Evolutionary conservation across 2,797 vertebrate species (phyloP).

Genomic region (Crocodylus rhombifer): DNA sequence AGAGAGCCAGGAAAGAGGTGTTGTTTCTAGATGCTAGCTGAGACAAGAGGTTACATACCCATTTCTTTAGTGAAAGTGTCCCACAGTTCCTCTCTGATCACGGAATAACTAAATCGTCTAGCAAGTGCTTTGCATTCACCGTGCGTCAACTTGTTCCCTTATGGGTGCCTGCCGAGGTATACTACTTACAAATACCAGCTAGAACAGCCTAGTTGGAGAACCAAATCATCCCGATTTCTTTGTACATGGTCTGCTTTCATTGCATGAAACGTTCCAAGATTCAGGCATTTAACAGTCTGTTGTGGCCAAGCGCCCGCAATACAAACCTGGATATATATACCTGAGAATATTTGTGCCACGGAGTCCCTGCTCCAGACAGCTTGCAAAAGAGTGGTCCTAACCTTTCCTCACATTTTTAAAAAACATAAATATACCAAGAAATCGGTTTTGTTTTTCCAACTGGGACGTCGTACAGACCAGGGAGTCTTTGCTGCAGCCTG

Average conservation of each 20-base stretch:
- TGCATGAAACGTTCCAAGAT: background rate
- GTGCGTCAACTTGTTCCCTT: background rate
- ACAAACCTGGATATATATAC: background rate
- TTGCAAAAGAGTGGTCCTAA: background rate
- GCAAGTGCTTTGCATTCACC: background rate
- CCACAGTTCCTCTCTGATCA: accelerated
- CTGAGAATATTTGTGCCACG: background rate
- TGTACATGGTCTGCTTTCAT: accelerated
- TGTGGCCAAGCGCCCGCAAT: background rate
- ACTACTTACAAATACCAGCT: background rate
- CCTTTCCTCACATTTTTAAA: background rate
- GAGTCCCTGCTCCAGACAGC: accelerated
- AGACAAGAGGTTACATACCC: accelerated
- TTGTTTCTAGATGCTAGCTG: accelerated
- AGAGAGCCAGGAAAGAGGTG: background rate
- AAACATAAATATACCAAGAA: background rate
- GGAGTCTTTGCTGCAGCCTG: background rate
- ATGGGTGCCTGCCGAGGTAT: background rate
- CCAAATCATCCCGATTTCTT: background rate
- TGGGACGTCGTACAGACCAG: background rate
- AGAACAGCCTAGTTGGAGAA: background rate
- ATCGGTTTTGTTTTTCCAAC: background rate
- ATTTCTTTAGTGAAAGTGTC: accelerated
- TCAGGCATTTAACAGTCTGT: accelerated
- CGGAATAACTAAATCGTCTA: background rate